phyloP scores from a whole-genome alignment of 2,113 vertebrate genomes.

The Dipodomys stephensi region DNA sequence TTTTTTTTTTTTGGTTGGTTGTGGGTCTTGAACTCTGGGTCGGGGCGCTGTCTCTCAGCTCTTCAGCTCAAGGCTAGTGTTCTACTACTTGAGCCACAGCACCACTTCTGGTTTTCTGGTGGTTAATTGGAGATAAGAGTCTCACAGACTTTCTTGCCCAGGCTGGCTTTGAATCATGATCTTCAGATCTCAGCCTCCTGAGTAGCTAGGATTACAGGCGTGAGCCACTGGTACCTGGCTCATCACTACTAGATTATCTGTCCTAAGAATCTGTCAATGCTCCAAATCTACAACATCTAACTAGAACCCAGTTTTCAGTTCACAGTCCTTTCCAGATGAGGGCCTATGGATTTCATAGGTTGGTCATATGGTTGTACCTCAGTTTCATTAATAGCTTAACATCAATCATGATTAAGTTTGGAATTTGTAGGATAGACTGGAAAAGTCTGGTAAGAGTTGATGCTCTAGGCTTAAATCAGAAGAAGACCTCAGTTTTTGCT shows the following conservation, averaged over 20 bases:
- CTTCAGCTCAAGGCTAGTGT: too few species aligned
- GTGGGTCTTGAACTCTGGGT: too few species aligned
- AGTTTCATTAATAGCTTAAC: not conserved
- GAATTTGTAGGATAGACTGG: not conserved
- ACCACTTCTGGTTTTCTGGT: too few species aligned
- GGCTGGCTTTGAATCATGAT: too few species aligned
- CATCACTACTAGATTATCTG: not conserved
- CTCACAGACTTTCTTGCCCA: too few species aligned
- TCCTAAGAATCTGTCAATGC: not conserved
- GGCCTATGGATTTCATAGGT: not conserved
- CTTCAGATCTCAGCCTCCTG: too few species aligned
- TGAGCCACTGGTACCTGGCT: not conserved
- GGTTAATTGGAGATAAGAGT: too few species aligned
- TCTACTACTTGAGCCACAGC: too few species aligned
- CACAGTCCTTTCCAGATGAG: not conserved
- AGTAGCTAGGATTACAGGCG: too few species aligned
- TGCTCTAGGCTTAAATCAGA: not conserved
- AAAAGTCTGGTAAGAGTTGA: not conserved
- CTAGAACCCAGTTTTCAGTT: not conserved
- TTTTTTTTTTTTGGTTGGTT: too few species aligned
- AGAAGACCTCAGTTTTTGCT: not conserved
- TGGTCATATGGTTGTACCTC: not conserved
- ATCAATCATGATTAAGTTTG: not conserved
- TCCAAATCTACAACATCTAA: not conserved
- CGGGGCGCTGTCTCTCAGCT: too few species aligned